Base-by-base conservation (phyloP, 1,140 invertebrate species). In the Aphaenogaster rudis region DNA sequence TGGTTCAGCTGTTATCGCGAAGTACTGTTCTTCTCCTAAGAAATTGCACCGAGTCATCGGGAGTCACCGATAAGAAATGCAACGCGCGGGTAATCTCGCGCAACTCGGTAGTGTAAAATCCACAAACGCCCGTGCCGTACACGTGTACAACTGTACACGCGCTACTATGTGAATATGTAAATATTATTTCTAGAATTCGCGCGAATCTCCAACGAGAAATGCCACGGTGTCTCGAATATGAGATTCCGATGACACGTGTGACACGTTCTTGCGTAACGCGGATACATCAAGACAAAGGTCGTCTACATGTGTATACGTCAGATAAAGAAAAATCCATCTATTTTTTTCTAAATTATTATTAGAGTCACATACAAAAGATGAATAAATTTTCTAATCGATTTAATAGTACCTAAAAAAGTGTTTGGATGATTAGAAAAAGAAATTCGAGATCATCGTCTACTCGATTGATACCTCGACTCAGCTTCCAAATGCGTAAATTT, bases 41-140 rank as follows among this genome's bases (percentile, higher is more conserved):
- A 74, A 74, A 82, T 42, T 36, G 42, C 54, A 74, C 17, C 66
- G 80, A 74, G 80, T 82, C 67, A 82, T 82, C 67, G 48, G 9
- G 42, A 82, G 67, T 74, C 42, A 48, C 69, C 57, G 80, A 84
- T 84, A 84, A 84, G 80, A 76, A 74, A 76, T 71, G 39, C 39
- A 61, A 76, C 54, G 52, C 54, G 13, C 78, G 39, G 42, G 28
- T 82, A 82, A 72, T 82, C 79, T 59, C 66, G 52, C 80, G 67
- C 64, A 72, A 82, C 42, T 42, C 80, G 80, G 42, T 28, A 76
- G 28, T 50, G 45, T 71, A 84, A 61, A 84, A 84, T 76, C 42
- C 54, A 76, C 80, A 76, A 84, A 74, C 33, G 54, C 54, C 28
- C 52, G 78, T 69, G 33, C 33, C 39, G 15, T n/a, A 11, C n/a